Evolutionary conservation across 1,140 invertebrate genomes (phyloP).

Genomic region (Drosophila rhopaloa): DNA sequence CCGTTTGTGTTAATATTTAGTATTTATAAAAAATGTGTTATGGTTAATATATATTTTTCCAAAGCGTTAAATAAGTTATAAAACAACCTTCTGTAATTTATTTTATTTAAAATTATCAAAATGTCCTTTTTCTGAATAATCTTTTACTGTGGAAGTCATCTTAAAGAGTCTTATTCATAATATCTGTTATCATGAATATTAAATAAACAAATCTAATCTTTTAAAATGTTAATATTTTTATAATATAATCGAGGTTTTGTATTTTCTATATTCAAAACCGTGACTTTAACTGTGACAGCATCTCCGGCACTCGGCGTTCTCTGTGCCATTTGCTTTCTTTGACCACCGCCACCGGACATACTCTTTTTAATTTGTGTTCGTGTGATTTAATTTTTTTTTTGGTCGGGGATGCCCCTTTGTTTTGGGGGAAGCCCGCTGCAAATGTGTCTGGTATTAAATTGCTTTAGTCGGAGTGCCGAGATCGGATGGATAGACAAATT

Average conservation of each 20-base stretch:
- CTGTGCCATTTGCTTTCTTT: constrained; percentile 48
- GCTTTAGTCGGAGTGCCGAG: constrained; percentile 65
- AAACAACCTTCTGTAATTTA: too few relatives aligned
- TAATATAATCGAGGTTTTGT: neutral
- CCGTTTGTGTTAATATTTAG: too few relatives aligned
- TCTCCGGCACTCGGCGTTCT: constrained; percentile 12
- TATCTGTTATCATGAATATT: too few relatives aligned
- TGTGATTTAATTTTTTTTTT: constrained; percentile 20
- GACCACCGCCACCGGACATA: constrained; percentile 31
- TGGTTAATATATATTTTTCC: too few relatives aligned
- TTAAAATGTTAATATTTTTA: neutral
- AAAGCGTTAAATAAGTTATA: too few relatives aligned
- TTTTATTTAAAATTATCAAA: too few relatives aligned
- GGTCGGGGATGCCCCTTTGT: constrained; percentile 58
- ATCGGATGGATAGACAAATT: constrained; percentile 72
- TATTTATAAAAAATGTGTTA: too few relatives aligned
- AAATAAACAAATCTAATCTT: neutral
- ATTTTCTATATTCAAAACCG: neutral
- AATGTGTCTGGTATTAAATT: constrained; percentile 60
- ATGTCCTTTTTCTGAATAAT: too few relatives aligned
- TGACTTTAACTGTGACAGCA: constrained; percentile 31
- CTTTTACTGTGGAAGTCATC: too few relatives aligned
- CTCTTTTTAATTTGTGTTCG: constrained; percentile 19
- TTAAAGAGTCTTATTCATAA: too few relatives aligned
- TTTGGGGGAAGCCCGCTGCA: constrained; percentile 59